Evolutionary conservation across 2,113 vertebrate species (phyloP).

Genomic region (Arizona elegans): DNA sequence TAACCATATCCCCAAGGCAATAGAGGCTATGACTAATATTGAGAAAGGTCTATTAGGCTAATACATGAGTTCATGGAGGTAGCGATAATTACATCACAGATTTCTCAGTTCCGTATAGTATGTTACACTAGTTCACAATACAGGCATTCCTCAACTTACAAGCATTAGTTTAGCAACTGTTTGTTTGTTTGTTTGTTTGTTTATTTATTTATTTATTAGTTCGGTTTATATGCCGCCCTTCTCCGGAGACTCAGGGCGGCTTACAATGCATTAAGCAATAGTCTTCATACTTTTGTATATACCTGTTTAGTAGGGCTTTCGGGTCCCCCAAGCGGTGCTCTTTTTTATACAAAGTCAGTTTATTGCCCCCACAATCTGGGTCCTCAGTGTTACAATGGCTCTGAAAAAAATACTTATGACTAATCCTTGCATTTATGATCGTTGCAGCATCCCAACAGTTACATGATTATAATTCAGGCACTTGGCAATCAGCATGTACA

Average conservation of each 20-base stretch:
- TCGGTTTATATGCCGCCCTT: too few relatives aligned
- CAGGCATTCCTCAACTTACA: neutral
- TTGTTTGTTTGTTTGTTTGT: neutral
- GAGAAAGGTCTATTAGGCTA: neutral
- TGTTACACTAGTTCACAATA: neutral
- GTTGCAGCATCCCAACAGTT: neutral
- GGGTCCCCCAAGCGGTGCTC: too few relatives aligned
- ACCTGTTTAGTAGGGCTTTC: too few relatives aligned
- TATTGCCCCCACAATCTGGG: too few relatives aligned
- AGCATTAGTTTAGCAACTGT: neutral
- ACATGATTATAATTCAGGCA: neutral
- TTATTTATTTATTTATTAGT: too few relatives aligned
- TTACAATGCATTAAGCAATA: too few relatives aligned
- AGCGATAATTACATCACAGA: neutral
- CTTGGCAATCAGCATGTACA: too few relatives aligned
- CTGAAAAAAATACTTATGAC: neutral
- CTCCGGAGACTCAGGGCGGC: too few relatives aligned
- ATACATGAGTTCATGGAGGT: neutral
- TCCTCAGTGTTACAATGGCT: neutral
- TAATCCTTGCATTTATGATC: neutral
- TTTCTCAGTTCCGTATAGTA: neutral
- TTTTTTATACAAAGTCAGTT: too few relatives aligned
- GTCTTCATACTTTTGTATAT: too few relatives aligned
- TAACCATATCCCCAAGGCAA: neutral
- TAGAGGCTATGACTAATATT: neutral